These are phyloP conservation scores for Aplodontia rufa DNA, from an alignment of 2,113 vertebrate genomes.

Conservation along the genomic window DNA sequence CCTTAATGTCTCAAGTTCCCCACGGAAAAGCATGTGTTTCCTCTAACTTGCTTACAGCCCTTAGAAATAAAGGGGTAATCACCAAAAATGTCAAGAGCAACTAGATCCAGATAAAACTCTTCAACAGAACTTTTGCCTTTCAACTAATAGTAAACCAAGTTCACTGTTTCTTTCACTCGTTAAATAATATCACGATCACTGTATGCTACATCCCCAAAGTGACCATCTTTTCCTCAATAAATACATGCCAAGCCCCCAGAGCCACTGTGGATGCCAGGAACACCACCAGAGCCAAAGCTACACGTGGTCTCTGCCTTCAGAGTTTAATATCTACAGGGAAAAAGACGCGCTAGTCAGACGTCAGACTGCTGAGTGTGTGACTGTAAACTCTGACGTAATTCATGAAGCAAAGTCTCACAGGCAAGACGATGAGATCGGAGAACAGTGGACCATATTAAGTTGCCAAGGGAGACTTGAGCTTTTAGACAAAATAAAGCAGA, in stretches of 20 bases:
- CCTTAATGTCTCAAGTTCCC: background rate
- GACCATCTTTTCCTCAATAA: background rate
- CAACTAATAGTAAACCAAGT: background rate
- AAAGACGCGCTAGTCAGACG: accelerated
- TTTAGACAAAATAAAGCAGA: background rate
- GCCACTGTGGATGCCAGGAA: background rate
- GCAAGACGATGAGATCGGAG: background rate
- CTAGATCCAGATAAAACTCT: background rate
- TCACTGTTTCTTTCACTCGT: background rate
- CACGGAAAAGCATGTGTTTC: background rate
- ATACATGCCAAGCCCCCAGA: background rate
- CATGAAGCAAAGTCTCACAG: background rate
- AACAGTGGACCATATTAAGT: background rate
- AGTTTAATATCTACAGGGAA: background rate
- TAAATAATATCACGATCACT: background rate
- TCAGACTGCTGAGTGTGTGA: background rate
- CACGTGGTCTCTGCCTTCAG: background rate
- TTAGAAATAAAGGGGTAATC: background rate
- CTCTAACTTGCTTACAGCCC: background rate
- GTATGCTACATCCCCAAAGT: background rate
- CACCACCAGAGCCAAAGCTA: background rate
- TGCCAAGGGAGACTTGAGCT: background rate
- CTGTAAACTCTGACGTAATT: background rate
- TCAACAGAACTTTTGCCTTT: background rate
- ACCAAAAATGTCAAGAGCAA: background rate